Percentiles rank a stretch among this genome's conserved stretches.
These are phyloP conservation scores for Crenichthys baileyi DNA, from an alignment of 2,797 vertebrate genomes.

Conservation along the genomic window DNA sequence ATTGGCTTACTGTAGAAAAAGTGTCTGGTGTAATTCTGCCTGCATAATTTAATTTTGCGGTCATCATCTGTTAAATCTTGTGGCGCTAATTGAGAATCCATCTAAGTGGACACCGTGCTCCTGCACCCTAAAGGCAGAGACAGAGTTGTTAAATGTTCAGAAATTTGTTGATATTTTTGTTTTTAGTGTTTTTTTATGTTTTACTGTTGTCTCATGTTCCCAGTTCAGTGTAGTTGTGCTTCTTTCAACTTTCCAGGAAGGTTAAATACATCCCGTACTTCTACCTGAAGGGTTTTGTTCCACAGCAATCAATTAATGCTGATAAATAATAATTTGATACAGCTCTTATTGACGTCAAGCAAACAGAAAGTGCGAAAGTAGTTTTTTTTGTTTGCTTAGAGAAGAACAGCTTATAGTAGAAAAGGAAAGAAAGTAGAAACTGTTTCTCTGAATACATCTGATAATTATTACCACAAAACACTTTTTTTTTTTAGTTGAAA, in stretches of 20 bases:
- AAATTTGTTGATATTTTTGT: slow-evolving; percentile 2
- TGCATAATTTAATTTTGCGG: neutral
- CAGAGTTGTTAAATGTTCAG: slow-evolving; percentile 28
- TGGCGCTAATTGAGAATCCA: slow-evolving; percentile 31
- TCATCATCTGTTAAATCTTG: neutral
- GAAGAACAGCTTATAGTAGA: neutral
- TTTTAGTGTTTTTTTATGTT: slow-evolving; percentile 33
- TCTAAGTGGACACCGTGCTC: slow-evolving; percentile 7
- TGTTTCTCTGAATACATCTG: neutral
- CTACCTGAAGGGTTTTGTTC: slow-evolving; percentile 54
- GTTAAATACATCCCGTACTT: slow-evolving; percentile 62
- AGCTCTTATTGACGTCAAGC: neutral
- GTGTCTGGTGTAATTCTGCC: slow-evolving; percentile 28
- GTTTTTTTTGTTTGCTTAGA: too few species aligned
- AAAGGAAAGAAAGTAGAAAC: neutral
- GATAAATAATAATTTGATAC: neutral
- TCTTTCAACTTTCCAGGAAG: slow-evolving; percentile 37
- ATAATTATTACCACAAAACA: neutral
- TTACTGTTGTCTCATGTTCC: slow-evolving; percentile 33
- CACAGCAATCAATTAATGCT: slow-evolving; percentile 7
- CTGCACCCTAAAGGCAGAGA: slow-evolving; percentile 2
- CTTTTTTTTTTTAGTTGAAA: neutral
- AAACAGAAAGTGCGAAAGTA: neutral
- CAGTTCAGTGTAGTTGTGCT: slow-evolving; percentile 23
- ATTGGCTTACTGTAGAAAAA: slow-evolving; percentile 8